These are phyloP conservation scores for Pachliopta kotzebuea DNA, from an alignment of 2,888 invertebrate genomes.

Conservation along the genomic window DNA sequence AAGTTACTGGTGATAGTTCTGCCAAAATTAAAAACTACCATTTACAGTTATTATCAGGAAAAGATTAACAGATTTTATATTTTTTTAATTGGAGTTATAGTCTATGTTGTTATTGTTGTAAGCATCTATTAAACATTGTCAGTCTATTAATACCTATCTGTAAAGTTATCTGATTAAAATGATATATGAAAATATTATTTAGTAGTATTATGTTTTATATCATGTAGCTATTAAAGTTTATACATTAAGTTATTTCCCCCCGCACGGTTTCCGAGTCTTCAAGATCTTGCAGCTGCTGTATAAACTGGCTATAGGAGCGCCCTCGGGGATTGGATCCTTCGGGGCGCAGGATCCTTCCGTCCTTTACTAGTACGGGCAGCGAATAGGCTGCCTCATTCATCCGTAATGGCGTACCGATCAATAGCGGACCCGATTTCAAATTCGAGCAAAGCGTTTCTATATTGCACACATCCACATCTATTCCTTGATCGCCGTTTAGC, in stretches of 20 bases:
- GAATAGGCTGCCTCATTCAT: constrained; percentile 35
- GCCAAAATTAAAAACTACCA: too few relatives aligned
- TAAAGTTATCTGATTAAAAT: too few relatives aligned
- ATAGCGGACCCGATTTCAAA: constrained; percentile 63
- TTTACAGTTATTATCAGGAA: too few relatives aligned
- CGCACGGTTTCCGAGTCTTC: constrained; percentile 12
- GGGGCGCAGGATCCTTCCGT: constrained; percentile 37
- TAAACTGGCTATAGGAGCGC: constrained; percentile 32
- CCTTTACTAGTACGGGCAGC: constrained; percentile 40
- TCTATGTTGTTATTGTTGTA: too few relatives aligned
- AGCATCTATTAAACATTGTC: too few relatives aligned
- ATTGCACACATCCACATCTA: constrained; percentile 31
- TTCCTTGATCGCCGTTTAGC: not conserved
- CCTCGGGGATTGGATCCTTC: constrained; percentile 40
- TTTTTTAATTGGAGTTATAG: too few relatives aligned
- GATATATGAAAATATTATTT: not conserved
- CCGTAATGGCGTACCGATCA: constrained; percentile 53
- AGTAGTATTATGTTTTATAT: not conserved
- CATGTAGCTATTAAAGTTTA: constrained; percentile 6
- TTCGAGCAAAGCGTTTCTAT: constrained; percentile 47
- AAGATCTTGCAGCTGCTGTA: constrained; percentile 9
- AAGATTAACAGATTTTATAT: too few relatives aligned
- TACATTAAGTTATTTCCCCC: constrained; percentile 14
- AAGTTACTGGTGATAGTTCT: too few relatives aligned
- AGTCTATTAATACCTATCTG: too few relatives aligned